Evolutionary conservation across 37 sponge, comb jelly and placozoan species (phyloP).

Genomic region (Crambe crambe): DNA sequence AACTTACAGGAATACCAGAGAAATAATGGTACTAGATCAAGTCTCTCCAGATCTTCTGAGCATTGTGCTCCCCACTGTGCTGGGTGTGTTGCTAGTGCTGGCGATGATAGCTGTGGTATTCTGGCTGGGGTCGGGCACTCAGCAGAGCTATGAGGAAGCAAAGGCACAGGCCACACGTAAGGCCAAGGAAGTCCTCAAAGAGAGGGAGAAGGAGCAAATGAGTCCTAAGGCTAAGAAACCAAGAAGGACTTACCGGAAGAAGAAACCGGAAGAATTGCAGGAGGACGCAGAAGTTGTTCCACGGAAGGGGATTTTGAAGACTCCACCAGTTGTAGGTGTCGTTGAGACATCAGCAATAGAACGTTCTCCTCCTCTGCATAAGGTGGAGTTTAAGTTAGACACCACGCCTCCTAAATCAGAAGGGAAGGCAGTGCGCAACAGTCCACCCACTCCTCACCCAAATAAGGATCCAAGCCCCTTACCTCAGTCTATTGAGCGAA

Average conservation of each 20-base stretch:
- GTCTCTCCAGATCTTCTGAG: slow-evolving; percentile 2
- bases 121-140: slow-evolving; percentile 34
- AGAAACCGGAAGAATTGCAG: slow-evolving; percentile 2
- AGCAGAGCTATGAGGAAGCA: slow-evolving; percentile 54
- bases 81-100: slow-evolving; percentile 28
- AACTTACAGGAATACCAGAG: no score
- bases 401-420: slow-evolving; percentile 5
- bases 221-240: slow-evolving; percentile 19
- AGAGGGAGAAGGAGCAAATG: neutral
- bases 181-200: slow-evolving; percentile 25
- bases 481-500: neutral
- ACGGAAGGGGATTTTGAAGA: slow-evolving; percentile 37
- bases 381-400: slow-evolving; percentile 36
- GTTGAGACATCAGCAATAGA: neutral
- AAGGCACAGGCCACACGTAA: slow-evolving; percentile 19
- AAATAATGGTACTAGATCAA: slow-evolving; percentile 9
- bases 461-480: neutral
- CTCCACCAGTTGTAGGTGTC: neutral
- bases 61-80: slow-evolving; percentile 13
- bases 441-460: slow-evolving; percentile 58
- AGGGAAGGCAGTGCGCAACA: slow-evolving; percentile 2
- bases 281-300: slow-evolving; percentile 1
- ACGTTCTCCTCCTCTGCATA: slow-evolving; percentile 10
- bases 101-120: slow-evolving; percentile 6
- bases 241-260: neutral